Evolutionary conservation across 2,113 vertebrate species (phyloP).

Genomic region (Crotalus horridus): DNA sequence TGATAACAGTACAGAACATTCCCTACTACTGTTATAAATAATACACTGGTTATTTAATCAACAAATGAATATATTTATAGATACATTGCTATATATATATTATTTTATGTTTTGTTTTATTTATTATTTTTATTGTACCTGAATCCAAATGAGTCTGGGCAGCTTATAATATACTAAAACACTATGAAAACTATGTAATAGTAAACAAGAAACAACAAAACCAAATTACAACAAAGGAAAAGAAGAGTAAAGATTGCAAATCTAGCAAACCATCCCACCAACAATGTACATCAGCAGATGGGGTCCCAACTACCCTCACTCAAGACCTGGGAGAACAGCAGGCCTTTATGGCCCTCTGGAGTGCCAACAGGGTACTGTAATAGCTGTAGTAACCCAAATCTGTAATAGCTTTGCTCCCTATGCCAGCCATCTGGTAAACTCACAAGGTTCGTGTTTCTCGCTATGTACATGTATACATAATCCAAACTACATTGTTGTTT

Average conservation of each 20-base stretch:
- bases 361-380: neutral
- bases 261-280: neutral
- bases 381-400: too few species aligned
- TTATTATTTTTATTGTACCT: neutral
- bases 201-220: neutral
- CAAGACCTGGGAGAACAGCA: neutral
- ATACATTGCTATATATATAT: neutral
- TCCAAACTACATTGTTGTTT: too few species aligned
- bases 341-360: neutral
- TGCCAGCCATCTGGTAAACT: too few species aligned
- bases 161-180: neutral
- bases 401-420: too few species aligned
- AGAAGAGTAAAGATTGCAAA: neutral
- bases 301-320: neutral
- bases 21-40: neutral
- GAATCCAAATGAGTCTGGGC: neutral
- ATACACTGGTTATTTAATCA: neutral
- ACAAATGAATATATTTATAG: neutral
- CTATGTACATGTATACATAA: too few species aligned
- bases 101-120: neutral
- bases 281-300: neutral
- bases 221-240: neutral
- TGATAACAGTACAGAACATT: neutral
- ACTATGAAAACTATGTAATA: neutral
- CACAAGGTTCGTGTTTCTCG: too few species aligned